phyloP scores from a whole-genome alignment of 2,113 vertebrate species.

The Nesoenas mayeri region DNA sequence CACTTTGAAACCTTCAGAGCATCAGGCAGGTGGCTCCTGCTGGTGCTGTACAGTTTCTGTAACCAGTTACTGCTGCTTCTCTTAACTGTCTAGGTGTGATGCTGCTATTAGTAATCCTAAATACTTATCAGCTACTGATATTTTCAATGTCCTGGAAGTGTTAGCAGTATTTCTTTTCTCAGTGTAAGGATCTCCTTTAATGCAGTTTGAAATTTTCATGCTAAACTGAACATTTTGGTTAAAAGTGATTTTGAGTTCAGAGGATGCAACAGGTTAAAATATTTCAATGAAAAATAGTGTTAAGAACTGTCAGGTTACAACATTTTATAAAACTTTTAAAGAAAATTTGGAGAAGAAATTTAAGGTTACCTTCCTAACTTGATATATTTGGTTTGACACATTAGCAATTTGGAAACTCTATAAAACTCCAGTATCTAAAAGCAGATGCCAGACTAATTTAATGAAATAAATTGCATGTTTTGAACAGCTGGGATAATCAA shows the following conservation, averaged over 20 bases:
- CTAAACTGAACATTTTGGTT: neutral
- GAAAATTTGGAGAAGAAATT: neutral
- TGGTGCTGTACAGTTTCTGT: neutral
- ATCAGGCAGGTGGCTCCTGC: neutral
- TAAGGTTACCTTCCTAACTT: neutral
- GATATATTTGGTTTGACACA: neutral
- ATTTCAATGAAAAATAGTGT: neutral
- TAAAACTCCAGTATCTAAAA: neutral
- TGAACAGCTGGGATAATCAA: neutral
- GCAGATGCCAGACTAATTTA: neutral
- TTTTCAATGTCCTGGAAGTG: neutral
- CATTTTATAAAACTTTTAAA: neutral
- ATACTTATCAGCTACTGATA: neutral
- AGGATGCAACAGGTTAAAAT: neutral
- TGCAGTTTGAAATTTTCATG: neutral
- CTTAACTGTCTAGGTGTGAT: neutral
- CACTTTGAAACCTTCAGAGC: neutral
- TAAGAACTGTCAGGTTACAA: neutral
- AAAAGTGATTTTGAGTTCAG: neutral
- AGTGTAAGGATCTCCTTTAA: neutral
- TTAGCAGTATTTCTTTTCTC: neutral
- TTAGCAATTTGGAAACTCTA: neutral
- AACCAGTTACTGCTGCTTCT: neutral
- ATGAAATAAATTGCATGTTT: neutral
- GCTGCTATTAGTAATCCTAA: neutral